Percentiles rank a stretch among this genome's conserved stretches.
These are phyloP conservation scores for Hypsopygia costalis DNA, from an alignment of 2,888 invertebrate genomes.

Conservation along the genomic window DNA sequence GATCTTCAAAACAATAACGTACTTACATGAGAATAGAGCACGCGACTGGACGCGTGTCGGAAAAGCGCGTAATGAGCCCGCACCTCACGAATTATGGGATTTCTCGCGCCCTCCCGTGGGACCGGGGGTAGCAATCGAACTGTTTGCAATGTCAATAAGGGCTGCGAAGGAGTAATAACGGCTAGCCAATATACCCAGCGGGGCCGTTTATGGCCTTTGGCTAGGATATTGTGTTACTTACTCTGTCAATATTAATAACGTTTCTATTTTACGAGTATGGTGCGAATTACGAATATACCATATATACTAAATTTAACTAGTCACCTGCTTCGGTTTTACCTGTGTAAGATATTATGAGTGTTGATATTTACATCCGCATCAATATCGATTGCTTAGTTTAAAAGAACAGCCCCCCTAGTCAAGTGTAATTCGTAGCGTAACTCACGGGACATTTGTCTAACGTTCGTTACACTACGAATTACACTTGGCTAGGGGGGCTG, in stretches of 20 bases:
- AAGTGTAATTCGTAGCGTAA: too few relatives aligned
- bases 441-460: too few relatives aligned
- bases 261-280: constrained; percentile 11
- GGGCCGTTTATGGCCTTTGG: constrained; percentile 33
- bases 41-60: constrained; percentile 67
- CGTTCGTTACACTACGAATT: too few relatives aligned
- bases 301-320: too few relatives aligned
- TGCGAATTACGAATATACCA: neutral
- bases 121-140: constrained; percentile 49
- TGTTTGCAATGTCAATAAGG: constrained; percentile 68
- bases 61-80: constrained; percentile 74
- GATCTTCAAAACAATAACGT: constrained; percentile 43
- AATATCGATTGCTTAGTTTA: too few relatives aligned
- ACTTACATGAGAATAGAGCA: constrained; percentile 42
- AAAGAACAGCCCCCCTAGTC: too few relatives aligned
- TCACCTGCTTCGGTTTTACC: too few relatives aligned
- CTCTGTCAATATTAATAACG: constrained; percentile 26
- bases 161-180: constrained; percentile 51
- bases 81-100: constrained; percentile 77
- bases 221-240: constrained; percentile 35
- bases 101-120: constrained; percentile 80
- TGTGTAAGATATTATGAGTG: too few relatives aligned
- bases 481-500: too few relatives aligned
- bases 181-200: constrained; percentile 41
- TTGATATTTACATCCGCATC: too few relatives aligned